Evolutionary conservation across 2,113 vertebrate species (phyloP).

Genomic region (Platysteira castanea): DNA sequence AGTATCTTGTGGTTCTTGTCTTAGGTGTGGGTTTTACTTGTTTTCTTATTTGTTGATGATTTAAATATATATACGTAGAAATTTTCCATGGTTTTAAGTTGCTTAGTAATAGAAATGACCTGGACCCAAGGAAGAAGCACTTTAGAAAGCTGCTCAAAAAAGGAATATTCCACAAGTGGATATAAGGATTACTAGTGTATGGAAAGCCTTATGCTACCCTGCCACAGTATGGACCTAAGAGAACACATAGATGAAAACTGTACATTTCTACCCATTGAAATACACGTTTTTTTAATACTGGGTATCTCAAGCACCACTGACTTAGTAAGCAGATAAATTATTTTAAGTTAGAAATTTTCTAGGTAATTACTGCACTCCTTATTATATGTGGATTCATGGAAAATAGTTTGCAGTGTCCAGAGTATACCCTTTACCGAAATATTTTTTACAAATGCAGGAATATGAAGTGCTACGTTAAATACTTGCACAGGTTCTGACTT

Average conservation of each 20-base stretch:
- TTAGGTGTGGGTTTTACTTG: neutral
- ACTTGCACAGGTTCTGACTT: neutral
- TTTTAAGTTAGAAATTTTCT: neutral
- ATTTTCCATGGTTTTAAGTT: neutral
- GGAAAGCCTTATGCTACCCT: neutral
- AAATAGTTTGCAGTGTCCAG: neutral
- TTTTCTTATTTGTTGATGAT: neutral
- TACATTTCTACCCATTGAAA: neutral
- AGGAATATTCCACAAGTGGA: neutral
- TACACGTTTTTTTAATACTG: neutral
- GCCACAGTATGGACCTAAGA: neutral
- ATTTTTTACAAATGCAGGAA: neutral
- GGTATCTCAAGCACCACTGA: neutral
- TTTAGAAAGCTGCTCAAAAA: neutral
- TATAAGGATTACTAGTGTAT: neutral
- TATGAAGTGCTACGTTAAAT: neutral
- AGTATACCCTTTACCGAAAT: accelerated
- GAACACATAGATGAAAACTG: neutral
- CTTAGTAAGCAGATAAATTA: neutral
- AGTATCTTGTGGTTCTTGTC: neutral
- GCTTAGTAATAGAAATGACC: neutral
- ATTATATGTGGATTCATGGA: neutral
- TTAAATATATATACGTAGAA: neutral
- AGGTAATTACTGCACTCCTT: neutral
- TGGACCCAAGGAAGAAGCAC: neutral